Base-by-base conservation (phyloP, 2,888 invertebrate genomes). In the Ceriagrion tenellum region DNA sequence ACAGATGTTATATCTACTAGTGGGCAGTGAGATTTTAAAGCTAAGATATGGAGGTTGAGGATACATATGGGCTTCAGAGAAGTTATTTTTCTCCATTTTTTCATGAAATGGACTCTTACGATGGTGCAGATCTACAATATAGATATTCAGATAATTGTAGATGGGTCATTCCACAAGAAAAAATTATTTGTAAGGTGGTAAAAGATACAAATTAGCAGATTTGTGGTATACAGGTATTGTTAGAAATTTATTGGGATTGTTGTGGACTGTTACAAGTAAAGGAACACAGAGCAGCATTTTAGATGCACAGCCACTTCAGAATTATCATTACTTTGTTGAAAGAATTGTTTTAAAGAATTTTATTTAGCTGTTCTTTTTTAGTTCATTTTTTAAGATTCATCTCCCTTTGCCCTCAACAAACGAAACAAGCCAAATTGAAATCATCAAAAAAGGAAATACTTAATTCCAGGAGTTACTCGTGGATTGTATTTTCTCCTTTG, bases 71-170 rank as follows among this genome's bases (percentile, higher is more conserved):
- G 93, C 93, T 93, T 93, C 74, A 74, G 74, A 93, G 69, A 74
- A 69, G 59, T 93, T 93, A 74, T 47, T 93, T 93, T 93, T 93
- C 89, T 93, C 69, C 93, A 93, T 93, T 93, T 93, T 91, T 93
- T 93, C 69, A 93, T 63, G 93, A 93, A 93, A 93, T 93, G 69
- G 69, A 93, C 63, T 63, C 93, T 69, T 26, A 69, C n/a, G 55
- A 93, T 55, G 93, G 93, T 47, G 47, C 69, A 69, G 63, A 93
- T 93, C 69, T 69, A 74, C 69, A 55, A 18, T 69, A 69, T 47
- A 93, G 47, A 93, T 40, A 69, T 63, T 69, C n/a, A 69, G 26
- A 55, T 74, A 47, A 69, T 26, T 93, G 69, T 47, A 55, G 55
- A 55, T 89, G 47, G 69, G 93, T 59, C 69, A 69, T 69, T 93